Conservation (phyloP, 1,140 invertebrate species). For the Drosophila mayri region DNA sequence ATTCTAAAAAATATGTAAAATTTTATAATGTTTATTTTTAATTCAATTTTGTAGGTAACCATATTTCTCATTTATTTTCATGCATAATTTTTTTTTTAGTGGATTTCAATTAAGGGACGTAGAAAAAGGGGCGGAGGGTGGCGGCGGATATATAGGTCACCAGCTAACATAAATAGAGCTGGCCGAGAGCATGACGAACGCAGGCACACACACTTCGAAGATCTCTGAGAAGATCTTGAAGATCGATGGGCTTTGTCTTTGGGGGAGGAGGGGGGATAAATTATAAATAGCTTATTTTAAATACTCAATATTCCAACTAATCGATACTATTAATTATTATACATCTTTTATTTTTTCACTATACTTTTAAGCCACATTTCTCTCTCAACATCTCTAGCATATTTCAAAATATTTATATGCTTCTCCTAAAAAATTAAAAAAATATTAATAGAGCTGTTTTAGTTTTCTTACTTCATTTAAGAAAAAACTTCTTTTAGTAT, state of each 20-base stretch:
- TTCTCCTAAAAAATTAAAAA: too few relatives aligned
- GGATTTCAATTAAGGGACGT: conserved; percentile 28
- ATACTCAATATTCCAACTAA: not conserved
- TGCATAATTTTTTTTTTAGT: not conserved
- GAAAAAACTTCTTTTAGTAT: too few relatives aligned
- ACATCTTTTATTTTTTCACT: too few relatives aligned
- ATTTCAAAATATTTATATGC: too few relatives aligned
- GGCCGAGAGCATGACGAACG: conserved; percentile 19
- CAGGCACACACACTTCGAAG: not conserved
- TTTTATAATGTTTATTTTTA: not conserved
- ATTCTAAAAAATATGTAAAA: not conserved
- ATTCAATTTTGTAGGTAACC: too few relatives aligned
- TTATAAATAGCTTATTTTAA: conserved; percentile 5
- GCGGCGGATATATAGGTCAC: conserved; percentile 59
- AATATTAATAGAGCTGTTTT: too few relatives aligned
- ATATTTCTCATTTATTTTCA: too few relatives aligned
- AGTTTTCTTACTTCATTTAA: too few relatives aligned
- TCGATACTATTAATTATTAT: not conserved
- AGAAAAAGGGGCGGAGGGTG: not conserved
- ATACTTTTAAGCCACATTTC: too few relatives aligned
- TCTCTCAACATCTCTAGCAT: too few relatives aligned
- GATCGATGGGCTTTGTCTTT: not conserved
- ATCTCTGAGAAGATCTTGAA: conserved; percentile 1
- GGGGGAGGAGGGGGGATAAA: not conserved
- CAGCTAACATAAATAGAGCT: conserved; percentile 64